Conservation (phyloP, 2,113 vertebrate genomes). For the Chaetops frenatus region DNA sequence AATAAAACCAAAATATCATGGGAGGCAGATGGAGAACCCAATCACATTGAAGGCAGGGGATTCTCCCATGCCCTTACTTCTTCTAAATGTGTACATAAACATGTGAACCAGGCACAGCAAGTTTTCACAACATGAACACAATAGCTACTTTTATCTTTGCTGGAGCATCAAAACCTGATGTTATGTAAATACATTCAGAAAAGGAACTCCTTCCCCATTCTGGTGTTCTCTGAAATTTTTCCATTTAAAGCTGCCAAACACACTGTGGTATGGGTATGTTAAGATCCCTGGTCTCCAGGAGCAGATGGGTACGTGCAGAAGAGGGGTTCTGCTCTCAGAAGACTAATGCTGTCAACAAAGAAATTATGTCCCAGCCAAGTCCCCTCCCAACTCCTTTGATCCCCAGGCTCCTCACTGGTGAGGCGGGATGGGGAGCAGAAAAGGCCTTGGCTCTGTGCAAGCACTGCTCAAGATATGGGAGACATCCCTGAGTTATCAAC, state of each 20-base stretch:
- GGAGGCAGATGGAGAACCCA: not conserved
- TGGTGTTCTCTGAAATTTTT: not conserved
- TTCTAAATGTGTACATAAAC: not conserved
- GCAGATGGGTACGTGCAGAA: not conserved
- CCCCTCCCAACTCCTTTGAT: not conserved
- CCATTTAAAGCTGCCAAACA: not conserved
- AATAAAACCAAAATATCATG: not conserved
- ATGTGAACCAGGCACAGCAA: not conserved
- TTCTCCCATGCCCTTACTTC: not conserved
- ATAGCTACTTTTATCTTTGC: not conserved
- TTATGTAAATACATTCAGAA: not conserved
- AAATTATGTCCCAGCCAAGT: fast-evolving
- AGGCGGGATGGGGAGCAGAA: not conserved
- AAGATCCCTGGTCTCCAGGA: not conserved
- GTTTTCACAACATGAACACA: not conserved
- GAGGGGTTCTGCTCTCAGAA: not conserved
- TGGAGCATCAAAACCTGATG: not conserved
- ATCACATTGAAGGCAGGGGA: not conserved
- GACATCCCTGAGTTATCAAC: not conserved
- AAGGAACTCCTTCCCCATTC: not conserved
- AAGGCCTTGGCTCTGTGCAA: not conserved
- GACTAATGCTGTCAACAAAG: not conserved
- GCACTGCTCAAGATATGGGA: not conserved
- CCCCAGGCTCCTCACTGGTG: not conserved
- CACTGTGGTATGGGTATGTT: not conserved